Evolutionary conservation across 1,140 invertebrate genomes (phyloP).

Genomic region (Centruroides sculpturatus): DNA sequence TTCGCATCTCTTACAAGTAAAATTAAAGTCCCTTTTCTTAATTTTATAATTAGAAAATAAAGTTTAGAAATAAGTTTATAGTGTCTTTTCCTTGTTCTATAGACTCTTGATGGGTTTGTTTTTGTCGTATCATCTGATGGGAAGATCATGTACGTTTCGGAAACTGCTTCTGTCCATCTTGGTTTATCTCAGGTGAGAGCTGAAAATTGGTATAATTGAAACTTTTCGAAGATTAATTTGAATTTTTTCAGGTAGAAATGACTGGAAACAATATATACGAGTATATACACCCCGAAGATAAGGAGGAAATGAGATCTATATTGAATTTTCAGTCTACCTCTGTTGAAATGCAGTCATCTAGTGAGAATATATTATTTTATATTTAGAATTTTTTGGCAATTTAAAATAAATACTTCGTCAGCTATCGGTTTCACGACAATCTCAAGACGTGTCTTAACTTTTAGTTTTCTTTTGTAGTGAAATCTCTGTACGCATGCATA

Average conservation of each 20-base stretch:
- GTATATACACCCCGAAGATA: slow-evolving; percentile 88
- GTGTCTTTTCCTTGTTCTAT: slow-evolving; percentile 23
- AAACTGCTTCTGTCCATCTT: slow-evolving; percentile 92
- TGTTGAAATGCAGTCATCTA: too few species aligned
- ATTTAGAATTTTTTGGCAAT: too few species aligned
- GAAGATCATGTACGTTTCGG: slow-evolving; percentile 99
- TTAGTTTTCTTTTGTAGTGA: too few species aligned
- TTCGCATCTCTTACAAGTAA: slow-evolving; percentile 74
- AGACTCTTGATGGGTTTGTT: slow-evolving; percentile 92
- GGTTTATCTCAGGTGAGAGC: slow-evolving; percentile 77
- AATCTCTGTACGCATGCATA: too few species aligned
- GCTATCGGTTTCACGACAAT: too few species aligned
- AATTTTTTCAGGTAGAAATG: slow-evolving; percentile 64
- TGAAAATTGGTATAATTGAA: neutral
- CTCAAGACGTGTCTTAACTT: too few species aligned
- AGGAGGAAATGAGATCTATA: slow-evolving; percentile 84
- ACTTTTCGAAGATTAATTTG: neutral
- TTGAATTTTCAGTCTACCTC: slow-evolving; percentile 39
- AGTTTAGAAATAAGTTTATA: too few species aligned
- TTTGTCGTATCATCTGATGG: slow-evolving; percentile 93
- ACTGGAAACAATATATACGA: slow-evolving; percentile 97
- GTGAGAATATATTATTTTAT: too few species aligned
- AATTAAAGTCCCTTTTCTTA: too few species aligned
- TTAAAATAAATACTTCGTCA: too few species aligned
- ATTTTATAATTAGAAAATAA: too few species aligned